A percentile compares a stretch with the other conserved stretches of the same genome.
Conservation (phyloP, 2,797 vertebrate species). For the Petrocephalus schoutedeni region DNA sequence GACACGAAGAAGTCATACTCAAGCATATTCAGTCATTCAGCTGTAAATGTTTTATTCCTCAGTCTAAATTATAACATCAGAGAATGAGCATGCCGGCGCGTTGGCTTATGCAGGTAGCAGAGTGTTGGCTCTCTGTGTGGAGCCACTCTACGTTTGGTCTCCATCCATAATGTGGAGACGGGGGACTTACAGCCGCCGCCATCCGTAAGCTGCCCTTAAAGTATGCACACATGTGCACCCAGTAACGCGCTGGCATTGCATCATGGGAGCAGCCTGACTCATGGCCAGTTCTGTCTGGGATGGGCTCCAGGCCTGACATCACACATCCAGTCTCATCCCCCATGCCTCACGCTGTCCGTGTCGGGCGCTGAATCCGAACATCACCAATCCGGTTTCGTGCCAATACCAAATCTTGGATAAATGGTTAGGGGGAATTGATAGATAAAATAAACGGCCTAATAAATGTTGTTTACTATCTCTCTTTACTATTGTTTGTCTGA, state of each 20-base stretch:
- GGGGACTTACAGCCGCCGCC: too few relatives aligned
- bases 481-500: conserved; percentile 1
- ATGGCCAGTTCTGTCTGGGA: neutral
- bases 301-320: neutral
- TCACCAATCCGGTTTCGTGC: neutral
- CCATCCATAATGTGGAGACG: neutral
- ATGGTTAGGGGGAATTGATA: conserved; percentile 15
- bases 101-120: neutral
- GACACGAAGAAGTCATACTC: conserved; percentile 50
- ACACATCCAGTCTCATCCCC: neutral
- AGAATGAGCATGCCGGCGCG: neutral
- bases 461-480: conserved; percentile 55
- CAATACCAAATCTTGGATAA: neutral
- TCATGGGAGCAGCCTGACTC: neutral
- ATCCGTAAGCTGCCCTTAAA: neutral
- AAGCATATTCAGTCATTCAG: conserved; percentile 64
- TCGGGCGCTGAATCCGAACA: neutral
- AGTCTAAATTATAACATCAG: conserved; percentile 3
- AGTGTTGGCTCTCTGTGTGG: neutral
- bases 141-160: neutral
- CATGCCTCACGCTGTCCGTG: neutral
- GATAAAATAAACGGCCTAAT: conserved; percentile 60
- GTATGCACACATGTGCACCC: neutral
- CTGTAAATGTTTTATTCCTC: conserved; percentile 68
- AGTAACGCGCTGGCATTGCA: neutral